Percentiles rank a stretch among this genome's conserved stretches.
phyloP scores from a whole-genome alignment of 2,797 vertebrate genomes.

The Setipinna tenuifilis region DNA sequence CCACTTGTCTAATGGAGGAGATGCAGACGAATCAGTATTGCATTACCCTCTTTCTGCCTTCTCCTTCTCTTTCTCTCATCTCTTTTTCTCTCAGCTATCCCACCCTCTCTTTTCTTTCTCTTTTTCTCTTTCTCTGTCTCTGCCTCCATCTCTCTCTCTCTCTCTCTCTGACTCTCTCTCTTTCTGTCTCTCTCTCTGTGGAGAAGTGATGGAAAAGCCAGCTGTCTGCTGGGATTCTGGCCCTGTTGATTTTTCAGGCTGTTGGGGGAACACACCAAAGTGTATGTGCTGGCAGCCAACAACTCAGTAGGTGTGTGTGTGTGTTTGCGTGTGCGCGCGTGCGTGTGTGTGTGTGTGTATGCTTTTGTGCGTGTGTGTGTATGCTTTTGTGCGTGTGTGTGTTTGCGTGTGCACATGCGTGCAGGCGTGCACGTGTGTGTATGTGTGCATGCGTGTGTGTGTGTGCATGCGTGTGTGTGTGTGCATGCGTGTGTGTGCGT shows the following conservation, averaged over 20 bases:
- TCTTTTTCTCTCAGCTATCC: not conserved
- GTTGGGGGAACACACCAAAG: slow-evolving; percentile 24
- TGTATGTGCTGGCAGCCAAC: slow-evolving; percentile 21
- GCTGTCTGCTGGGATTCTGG: slow-evolving; percentile 22
- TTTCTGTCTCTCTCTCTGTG: not conserved
- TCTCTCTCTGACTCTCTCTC: slow-evolving; percentile 4
- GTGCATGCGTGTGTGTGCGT: too few relatives aligned
- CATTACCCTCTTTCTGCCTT: not conserved
- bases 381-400: too few relatives aligned
- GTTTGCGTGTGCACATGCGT: too few relatives aligned
- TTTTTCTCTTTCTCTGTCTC: not conserved
- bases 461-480: too few relatives aligned
- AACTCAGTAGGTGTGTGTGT: not conserved
- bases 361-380: too few relatives aligned
- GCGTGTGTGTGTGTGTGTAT: too few relatives aligned
- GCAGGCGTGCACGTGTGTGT: too few relatives aligned
- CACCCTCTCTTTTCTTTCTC: not conserved
- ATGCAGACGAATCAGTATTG: slow-evolving; percentile 11
- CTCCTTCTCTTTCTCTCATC: slow-evolving; percentile 4
- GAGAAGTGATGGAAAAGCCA: slow-evolving; percentile 38
- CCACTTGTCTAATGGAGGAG: not conserved
- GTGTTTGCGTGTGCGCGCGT: not conserved
- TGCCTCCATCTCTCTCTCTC: not conserved
- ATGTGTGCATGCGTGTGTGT: too few relatives aligned
- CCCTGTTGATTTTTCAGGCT: slow-evolving; percentile 28